phyloP scores from a whole-genome alignment of 2,888 invertebrate genomes.

The Podotricha telesiphe region DNA sequence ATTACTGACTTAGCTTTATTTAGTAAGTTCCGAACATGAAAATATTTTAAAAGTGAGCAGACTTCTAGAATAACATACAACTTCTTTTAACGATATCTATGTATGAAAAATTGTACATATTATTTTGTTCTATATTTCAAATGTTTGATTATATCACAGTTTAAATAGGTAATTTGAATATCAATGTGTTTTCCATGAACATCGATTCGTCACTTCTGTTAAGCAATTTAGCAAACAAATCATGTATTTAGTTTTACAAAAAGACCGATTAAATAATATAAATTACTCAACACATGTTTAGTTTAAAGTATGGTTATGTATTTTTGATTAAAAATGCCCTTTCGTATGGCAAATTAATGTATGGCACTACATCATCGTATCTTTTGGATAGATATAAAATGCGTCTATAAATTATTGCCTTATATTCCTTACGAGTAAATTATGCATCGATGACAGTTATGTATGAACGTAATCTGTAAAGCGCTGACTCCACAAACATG shows the following conservation, averaged over 20 bases:
- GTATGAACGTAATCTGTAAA: conserved; percentile 45
- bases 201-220: conserved; percentile 11
- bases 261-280: conserved; percentile 18
- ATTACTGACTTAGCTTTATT: too few relatives aligned
- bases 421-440: conserved; percentile 42
- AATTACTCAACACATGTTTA: conserved; percentile 26
- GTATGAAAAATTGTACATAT: not conserved
- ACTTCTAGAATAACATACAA: not conserved
- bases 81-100: not conserved
- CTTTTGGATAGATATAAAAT: conserved; percentile 40
- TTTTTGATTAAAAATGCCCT: conserved; percentile 37
- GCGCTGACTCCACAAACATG: conserved; percentile 37
- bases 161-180: conserved; percentile 10
- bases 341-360: conserved; percentile 37
- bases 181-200: not conserved
- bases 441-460: conserved; percentile 45
- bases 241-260: conserved; percentile 24
- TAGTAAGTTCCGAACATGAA: too few relatives aligned
- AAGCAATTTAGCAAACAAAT: conserved; percentile 29
- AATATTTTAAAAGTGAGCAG: too few relatives aligned
- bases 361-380: conserved; percentile 35
- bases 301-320: conserved; percentile 15
- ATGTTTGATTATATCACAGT: not conserved
- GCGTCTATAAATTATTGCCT: conserved; percentile 40
- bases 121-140: not conserved